A percentile compares a stretch with the other conserved stretches of the same genome.
phyloP scores from a whole-genome alignment of 1,140 invertebrate genomes.

The Chironomus tepperi region DNA sequence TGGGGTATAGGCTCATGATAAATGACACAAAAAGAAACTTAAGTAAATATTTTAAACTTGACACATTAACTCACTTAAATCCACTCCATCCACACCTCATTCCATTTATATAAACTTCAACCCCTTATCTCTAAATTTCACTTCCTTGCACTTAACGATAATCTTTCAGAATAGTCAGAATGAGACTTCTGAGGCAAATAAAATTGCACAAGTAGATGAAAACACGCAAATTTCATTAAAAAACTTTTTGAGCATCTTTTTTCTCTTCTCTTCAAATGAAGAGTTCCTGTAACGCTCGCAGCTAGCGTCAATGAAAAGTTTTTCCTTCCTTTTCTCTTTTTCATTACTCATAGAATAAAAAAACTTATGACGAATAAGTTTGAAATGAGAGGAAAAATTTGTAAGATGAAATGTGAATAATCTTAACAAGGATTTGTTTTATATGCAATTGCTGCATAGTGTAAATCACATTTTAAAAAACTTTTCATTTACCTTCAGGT shows the following conservation, averaged over 20 bases:
- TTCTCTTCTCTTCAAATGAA: neutral
- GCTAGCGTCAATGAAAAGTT: neutral
- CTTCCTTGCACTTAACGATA: neutral
- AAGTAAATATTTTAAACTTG: too few relatives aligned
- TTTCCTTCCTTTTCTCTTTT: neutral
- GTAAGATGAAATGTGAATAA: neutral
- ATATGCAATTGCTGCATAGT: neutral
- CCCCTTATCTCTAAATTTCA: neutral
- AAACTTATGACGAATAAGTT: neutral
- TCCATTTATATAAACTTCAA: neutral
- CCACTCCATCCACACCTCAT: neutral
- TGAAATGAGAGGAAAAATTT: neutral
- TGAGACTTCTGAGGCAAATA: neutral
- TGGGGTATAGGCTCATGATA: too few relatives aligned
- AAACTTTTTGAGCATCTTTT: neutral
- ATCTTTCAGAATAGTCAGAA: neutral
- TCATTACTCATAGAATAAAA: neutral
- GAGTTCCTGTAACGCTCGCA: too few relatives aligned
- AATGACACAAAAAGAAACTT: too few relatives aligned
- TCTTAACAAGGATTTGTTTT: neutral
- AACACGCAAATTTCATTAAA: slow-evolving; percentile 3
- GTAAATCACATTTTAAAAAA: too few relatives aligned
- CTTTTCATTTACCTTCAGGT: too few relatives aligned
- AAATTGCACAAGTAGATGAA: neutral
- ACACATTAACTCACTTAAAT: too few relatives aligned